Evolutionary conservation across 2,113 vertebrate species (phyloP), one percentile per base, ranked within the genome.

Genomic region (Callipepla squamata): DNA sequence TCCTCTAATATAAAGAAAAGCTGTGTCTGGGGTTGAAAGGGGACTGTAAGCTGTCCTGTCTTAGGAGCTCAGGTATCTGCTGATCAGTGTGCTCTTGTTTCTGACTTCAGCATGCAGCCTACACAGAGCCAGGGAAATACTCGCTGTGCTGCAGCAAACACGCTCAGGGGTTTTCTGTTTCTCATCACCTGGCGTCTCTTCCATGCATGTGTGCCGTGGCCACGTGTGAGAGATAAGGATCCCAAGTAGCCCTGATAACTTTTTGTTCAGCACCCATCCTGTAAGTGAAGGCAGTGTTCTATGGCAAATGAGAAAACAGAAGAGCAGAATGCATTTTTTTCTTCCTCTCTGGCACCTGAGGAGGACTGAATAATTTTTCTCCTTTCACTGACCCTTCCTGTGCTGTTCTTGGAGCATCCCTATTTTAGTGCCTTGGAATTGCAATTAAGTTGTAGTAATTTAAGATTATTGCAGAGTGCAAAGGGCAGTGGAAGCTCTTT

Each of bases 391-490:
- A 91, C 77, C 74, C 63, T 95, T 74, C 32, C 75, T 55, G 61
- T 59, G 78, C 78, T 90, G 59, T 93, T 96, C 89, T 93, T 66
- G 83, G 94, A 89, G 85, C 63, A 90, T 95, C 92, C 95, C 65
- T 45, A 12, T 96, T 96, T 96, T 92, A 95, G 88, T 96, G 93
- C 94, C 97, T 97, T 92, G 95, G 92, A 97, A 96, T 96, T 96
- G 96, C 95, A 94, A 85, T 97, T 97, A 97, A 91, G 85, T 96
- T 96, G 93, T 90, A 91, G 91, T 97, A 97, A 97, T 97, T 97
- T 96, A 97, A 97, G 97, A 95, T 97, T 96, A 96, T 95, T 96
- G 93, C 81, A 92, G 68, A 87, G 94, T 95, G 92, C 92, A 97
- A 87, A 97, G 97, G 96, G 93, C 89, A 94, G 48, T 53, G 69